Evolutionary conservation across 2,797 vertebrate genomes (phyloP), one percentile per base, ranked within the genome.

Genomic region (Coendou prehensilis): DNA sequence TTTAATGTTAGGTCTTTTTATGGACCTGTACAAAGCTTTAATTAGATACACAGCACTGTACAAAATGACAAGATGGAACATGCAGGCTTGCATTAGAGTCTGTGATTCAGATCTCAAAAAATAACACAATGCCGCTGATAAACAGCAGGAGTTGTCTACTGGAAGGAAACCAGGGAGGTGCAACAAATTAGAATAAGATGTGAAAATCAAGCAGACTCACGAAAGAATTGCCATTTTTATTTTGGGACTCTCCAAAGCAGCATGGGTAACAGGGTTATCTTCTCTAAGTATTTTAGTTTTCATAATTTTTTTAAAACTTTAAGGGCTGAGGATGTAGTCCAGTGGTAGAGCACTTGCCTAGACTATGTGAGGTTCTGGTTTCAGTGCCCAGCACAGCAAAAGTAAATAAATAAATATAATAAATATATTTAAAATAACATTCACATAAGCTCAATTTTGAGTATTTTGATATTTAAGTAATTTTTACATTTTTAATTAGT

Each of bases 111-210:
- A 50, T 97, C 95, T 97, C 94, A 96, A 75, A 30, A 97, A 93
- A 97, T 90, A 41, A 82, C 91, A 93, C 87, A 91, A 97, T 96
- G 88, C 92, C 82, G 85, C 86, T n/a, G 82, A 96, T 97, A 98
- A 96, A 83, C 98, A 98, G 59, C 97, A 97, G 47, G 97, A 93
- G 50, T 69, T 85, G 81, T 95, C 98, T 97, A 54, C 95, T 98
- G 83, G 94, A 96, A 96, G 54, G 85, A 93, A 97, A 98, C 20
- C 79, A 93, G 91, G 73, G 57, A 95, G 83, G 93, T 86, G 20
- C 47, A 82, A 88, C 79, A 94, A 96, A 88, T 90, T 71, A 93
- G 52, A 84, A 94, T 41, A 92, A 89, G 87, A 97, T 78, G 95
- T 73, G 30, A 97, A 97, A 94, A 94, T 57, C 56, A 95, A 59